Base-by-base conservation (phyloP, 2,888 invertebrate species). In the Cephonodes hylas region DNA sequence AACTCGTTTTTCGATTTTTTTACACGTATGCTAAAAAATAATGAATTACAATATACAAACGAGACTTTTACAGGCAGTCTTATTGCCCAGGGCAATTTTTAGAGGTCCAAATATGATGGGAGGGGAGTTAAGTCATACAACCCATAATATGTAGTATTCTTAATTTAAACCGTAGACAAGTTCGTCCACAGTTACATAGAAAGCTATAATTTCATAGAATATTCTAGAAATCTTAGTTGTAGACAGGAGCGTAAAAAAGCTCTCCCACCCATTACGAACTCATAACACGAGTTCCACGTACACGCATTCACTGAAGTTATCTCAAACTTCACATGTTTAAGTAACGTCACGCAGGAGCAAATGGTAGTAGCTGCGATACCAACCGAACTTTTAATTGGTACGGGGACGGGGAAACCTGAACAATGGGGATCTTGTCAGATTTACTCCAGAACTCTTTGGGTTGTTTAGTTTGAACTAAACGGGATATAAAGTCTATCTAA, bases 341-440 rank as follows among this genome's bases (percentile, higher is more conserved):
- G 38, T 34, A 23, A 15, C 25, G 44, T 46, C 23, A 48, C 48
- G 42, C 38, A 13, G 15, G 18, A 25, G 42, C 60, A 53, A 53
- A 60, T 53, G 60, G 42, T 42, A 60, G 48, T 60, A 25, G 38
- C n/a, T 60, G 25, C 25, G 42, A 15, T 27, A 38, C 58, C 15
- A 58, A 1, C 13, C 38, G 23, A 27, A 60, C 18, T 53, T 60
- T 53, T 60, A 53, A 60, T 60, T 60, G 42, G 27, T 58, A 3
- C n/a, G 15, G 4, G n/a, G 53, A 18, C 27, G 53, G 18, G 18
- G 27, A 27, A 18, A 31, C 15, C n/a, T 25, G 48, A 7, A 25
- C 15, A 48, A 27, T 53, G 27, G 10, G 31, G n/a, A 25, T 46
- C 27, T 53, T 53, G 48, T 53, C 1, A 5, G 53, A 2, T 53